Evolutionary conservation across 2,113 vertebrate genomes (phyloP), one percentile per base, ranked within the genome.

Genomic region (Menura novaehollandiae): DNA sequence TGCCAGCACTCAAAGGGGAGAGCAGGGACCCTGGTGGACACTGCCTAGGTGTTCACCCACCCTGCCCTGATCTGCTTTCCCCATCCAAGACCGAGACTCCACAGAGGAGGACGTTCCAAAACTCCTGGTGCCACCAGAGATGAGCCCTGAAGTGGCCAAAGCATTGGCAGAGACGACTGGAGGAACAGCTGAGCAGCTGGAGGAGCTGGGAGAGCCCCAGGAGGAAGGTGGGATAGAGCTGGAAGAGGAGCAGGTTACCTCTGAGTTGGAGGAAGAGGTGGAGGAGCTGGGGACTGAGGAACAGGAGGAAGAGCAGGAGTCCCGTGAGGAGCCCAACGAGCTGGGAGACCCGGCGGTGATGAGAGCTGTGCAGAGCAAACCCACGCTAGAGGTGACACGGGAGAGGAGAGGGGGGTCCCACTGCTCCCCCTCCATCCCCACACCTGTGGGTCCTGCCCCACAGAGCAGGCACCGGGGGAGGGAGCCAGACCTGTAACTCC

Each of bases 321-420:
- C 56, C 15, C 79, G 27, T 0, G 93, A 96, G 41, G 95, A 97
- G 30, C 90, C 64, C 19, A 78, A 59, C 9, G 95, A 98, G 60
- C 96, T 99, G 81, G 97, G 98, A 67, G 99, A 99, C 91, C 99
- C 99, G 7, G 98, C 99, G 5, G 98, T 99, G 93, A 98, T 99
- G 92, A 98, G 95, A 80, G 98, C 97, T 1, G 97, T 99, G 58
- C 98, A 98, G 73, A 98, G 98, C 21, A 97, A 98, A 19, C 98
- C 97, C n/a, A 98, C 98, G 0, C 56, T 97, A 28, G 98, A 99
- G 98, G 99, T 99, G 92, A 97, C 1, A 10, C 3, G 4, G 32
- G 79, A 69, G 43, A 4, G 0, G 77, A 49, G 13, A 16, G 19
- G 30, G n/a, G 59, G 28, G 14, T 77, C 18, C n/a, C 16, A 7